A percentile compares a stretch with the other conserved stretches of the same genome.
These are phyloP conservation scores for Miltochrista miniata DNA, from an alignment of 2,888 invertebrate species.

Conservation along the genomic window DNA sequence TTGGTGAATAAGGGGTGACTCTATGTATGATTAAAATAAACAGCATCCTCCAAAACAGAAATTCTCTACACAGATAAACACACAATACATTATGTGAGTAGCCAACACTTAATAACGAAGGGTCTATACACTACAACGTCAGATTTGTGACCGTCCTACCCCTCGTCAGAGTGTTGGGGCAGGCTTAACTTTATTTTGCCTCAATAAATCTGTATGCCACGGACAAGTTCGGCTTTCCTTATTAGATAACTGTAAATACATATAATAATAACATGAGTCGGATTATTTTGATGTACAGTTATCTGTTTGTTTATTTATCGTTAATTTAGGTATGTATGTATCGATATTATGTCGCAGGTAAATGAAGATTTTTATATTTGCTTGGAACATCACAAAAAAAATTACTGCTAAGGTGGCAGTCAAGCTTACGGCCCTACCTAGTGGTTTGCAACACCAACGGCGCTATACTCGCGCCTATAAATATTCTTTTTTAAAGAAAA, in stretches of 20 bases:
- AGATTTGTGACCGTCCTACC: conserved; percentile 16
- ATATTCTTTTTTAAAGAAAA: too few species aligned
- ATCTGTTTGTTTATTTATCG: background rate
- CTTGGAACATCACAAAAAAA: too few species aligned
- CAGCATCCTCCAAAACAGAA: background rate
- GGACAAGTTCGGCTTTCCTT: conserved; percentile 16
- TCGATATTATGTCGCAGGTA: too few species aligned
- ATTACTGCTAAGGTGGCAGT: too few species aligned
- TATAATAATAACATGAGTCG: conserved; percentile 15
- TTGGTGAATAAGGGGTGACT: too few species aligned
- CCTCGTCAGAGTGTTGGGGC: conserved; percentile 33
- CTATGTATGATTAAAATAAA: too few species aligned
- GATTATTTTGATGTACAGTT: conserved; percentile 29
- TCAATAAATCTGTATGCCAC: conserved; percentile 44
- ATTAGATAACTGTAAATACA: conserved; percentile 31
- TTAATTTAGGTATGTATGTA: background rate
- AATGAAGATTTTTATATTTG: too few species aligned
- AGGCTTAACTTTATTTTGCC: conserved; percentile 42
- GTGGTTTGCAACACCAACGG: too few species aligned
- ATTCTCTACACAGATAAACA: background rate
- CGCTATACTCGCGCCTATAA: too few species aligned
- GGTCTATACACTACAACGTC: conserved; percentile 12
- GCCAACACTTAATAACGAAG: conserved; percentile 8
- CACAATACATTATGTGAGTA: conserved; percentile 2
- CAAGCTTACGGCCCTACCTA: too few species aligned